Percentiles rank a stretch among this genome's conserved stretches.
Evolutionary conservation across 2,797 vertebrate species (phyloP).

Genomic region (Discoglossus pictus): DNA sequence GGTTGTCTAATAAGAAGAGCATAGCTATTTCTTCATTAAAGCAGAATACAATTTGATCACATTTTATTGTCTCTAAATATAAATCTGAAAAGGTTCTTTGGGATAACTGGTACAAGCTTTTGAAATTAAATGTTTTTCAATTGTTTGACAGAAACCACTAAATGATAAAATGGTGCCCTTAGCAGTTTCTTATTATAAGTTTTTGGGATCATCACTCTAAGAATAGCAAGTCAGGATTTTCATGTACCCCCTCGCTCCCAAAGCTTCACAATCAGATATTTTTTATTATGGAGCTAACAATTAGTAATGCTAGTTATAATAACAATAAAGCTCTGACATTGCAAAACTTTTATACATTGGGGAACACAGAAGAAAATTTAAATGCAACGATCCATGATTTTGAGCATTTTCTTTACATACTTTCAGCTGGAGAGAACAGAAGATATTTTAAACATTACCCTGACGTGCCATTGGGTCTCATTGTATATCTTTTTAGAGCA

Average conservation of each 20-base stretch:
- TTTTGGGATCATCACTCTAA: conserved; percentile 8
- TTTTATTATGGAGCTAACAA: no score
- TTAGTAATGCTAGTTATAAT: no score
- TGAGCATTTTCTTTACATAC: no score
- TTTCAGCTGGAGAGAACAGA: no score
- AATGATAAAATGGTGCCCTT: conserved; percentile 50
- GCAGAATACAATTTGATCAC: conserved; percentile 50
- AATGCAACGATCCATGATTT: no score
- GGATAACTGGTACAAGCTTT: conserved; percentile 42
- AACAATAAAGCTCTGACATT: no score
- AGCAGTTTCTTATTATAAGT: conserved; percentile 31
- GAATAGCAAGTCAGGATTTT: conserved; percentile 12
- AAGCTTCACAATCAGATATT: no score
- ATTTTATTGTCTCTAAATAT: conserved; percentile 53
- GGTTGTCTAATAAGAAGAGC: conserved; percentile 51
- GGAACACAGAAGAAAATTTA: no score
- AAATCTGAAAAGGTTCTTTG: conserved; percentile 45
- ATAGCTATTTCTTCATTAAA: conserved; percentile 52
- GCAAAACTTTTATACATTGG: no score
- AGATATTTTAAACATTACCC: no score
- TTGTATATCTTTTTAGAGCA: no score
- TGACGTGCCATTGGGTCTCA: no score
- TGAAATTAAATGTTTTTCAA: conserved; percentile 40
- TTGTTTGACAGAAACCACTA: conserved; percentile 39
- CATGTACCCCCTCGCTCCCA: background rate